Conservation (phyloP, 2,888 invertebrate genomes). For the Dascillus cervinus region DNA sequence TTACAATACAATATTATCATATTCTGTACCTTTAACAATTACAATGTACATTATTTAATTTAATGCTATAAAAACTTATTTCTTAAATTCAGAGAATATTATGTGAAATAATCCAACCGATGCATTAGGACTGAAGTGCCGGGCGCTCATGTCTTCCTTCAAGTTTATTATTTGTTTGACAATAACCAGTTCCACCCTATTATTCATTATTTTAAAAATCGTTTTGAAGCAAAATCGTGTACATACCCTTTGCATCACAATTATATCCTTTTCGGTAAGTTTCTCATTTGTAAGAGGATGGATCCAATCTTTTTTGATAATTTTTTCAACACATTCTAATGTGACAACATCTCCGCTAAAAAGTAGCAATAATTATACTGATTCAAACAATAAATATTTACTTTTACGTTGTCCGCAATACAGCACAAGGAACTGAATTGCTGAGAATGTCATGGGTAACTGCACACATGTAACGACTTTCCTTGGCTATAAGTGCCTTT, state of each 20-base stretch:
- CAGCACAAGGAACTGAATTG: constrained; percentile 90
- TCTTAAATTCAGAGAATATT: too few species aligned
- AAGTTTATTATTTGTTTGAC: constrained; percentile 75
- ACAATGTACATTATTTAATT: too few species aligned
- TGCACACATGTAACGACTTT: constrained; percentile 94
- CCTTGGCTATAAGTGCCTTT: constrained; percentile 78
- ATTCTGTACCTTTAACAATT: too few species aligned
- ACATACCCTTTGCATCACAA: constrained; percentile 75
- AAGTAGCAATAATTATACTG: constrained; percentile 20
- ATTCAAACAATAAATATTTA: constrained; percentile 1
- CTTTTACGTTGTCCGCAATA: constrained; percentile 78
- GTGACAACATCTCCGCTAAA: constrained; percentile 91
- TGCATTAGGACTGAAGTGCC: constrained; percentile 66
- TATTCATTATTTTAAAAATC: too few species aligned
- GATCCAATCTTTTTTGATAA: constrained; percentile 93
- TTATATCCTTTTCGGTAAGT: constrained; percentile 85
- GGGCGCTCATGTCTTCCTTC: constrained; percentile 78
- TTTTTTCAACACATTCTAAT: constrained; percentile 91
- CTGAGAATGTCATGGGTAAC: constrained; percentile 93
- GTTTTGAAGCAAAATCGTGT: constrained; percentile 4
- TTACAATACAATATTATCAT: too few species aligned
- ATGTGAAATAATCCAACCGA: too few species aligned
- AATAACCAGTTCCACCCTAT: constrained; percentile 96
- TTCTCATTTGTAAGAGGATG: constrained; percentile 87
- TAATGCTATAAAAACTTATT: too few species aligned